These are phyloP conservation scores for Carcinoscorpius rotundicauda DNA, from an alignment of 1,140 invertebrate genomes.

Conservation along the genomic window DNA sequence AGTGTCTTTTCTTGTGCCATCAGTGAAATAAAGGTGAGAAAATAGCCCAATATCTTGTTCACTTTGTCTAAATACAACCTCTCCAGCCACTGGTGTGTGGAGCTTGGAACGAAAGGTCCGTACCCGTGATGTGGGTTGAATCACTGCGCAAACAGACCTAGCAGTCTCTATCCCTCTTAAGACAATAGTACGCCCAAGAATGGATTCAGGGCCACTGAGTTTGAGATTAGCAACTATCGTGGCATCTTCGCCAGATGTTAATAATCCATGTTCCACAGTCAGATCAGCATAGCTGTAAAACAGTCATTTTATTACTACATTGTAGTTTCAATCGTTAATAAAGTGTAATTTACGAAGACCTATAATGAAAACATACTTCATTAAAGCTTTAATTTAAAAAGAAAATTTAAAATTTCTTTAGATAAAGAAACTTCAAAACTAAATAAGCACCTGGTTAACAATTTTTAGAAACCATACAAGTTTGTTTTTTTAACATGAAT, in stretches of 20 bases:
- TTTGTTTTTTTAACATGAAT: too few species aligned
- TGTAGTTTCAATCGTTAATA: background rate
- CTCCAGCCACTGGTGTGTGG: conserved; percentile 14
- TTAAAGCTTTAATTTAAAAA: background rate
- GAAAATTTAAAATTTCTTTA: background rate
- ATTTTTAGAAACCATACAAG: too few species aligned
- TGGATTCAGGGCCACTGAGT: conserved; percentile 16
- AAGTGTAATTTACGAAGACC: background rate
- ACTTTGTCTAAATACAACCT: conserved; percentile 18
- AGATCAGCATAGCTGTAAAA: conserved; percentile 21
- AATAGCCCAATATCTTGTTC: conserved; percentile 15
- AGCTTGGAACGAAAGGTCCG: conserved; percentile 18
- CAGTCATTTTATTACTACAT: background rate
- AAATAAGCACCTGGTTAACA: too few species aligned
- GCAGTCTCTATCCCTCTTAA: conserved; percentile 21
- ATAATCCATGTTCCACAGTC: conserved; percentile 18
- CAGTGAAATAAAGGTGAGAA: conserved; percentile 20
- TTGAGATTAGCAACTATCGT: conserved; percentile 17
- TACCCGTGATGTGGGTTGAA: conserved; percentile 22
- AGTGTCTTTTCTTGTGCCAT: conserved; percentile 18
- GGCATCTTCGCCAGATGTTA: conserved; percentile 21
- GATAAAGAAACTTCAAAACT: background rate
- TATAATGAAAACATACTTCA: background rate
- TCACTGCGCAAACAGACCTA: conserved; percentile 19
- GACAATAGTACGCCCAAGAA: conserved; percentile 23